Evolutionary conservation across 2,113 vertebrate species (phyloP).

Genomic region (Eurypyga helias): DNA sequence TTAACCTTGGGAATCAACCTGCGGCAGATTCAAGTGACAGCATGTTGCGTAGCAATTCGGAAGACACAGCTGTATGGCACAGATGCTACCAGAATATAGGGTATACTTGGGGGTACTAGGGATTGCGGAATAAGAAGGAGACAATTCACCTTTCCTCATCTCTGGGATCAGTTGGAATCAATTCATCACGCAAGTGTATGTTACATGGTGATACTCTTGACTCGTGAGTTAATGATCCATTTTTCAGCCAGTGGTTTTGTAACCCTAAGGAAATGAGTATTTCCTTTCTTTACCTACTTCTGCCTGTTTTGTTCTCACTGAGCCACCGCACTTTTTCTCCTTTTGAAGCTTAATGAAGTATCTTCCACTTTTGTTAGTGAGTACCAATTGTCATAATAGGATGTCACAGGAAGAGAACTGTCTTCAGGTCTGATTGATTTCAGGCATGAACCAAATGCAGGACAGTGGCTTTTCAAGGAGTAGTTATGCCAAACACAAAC

Average conservation of each 20-base stretch:
- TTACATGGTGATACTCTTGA: not conserved
- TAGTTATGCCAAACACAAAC: not conserved
- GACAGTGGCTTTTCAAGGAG: not conserved
- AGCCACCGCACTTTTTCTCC: not conserved
- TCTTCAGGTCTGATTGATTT: not conserved
- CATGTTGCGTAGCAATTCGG: not conserved
- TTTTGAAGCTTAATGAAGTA: not conserved
- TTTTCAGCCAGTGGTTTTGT: not conserved
- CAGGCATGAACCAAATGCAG: not conserved
- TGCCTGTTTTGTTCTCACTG: not conserved
- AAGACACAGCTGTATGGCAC: not conserved
- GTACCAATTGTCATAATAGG: not conserved
- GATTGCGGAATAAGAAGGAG: not conserved
- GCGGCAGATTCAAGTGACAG: not conserved
- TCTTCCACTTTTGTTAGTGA: not conserved
- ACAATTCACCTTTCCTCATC: not conserved
- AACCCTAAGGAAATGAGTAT: not conserved
- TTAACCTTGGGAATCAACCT: not conserved
- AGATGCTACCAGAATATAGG: not conserved
- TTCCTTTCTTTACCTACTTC: not conserved
- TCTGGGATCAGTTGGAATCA: not conserved
- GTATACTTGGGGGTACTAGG: not conserved
- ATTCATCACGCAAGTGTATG: not conserved
- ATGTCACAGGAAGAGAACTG: not conserved
- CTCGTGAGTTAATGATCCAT: not conserved